Conservation (phyloP, 2,113 vertebrate species). For the Meleagris gallopavo region DNA sequence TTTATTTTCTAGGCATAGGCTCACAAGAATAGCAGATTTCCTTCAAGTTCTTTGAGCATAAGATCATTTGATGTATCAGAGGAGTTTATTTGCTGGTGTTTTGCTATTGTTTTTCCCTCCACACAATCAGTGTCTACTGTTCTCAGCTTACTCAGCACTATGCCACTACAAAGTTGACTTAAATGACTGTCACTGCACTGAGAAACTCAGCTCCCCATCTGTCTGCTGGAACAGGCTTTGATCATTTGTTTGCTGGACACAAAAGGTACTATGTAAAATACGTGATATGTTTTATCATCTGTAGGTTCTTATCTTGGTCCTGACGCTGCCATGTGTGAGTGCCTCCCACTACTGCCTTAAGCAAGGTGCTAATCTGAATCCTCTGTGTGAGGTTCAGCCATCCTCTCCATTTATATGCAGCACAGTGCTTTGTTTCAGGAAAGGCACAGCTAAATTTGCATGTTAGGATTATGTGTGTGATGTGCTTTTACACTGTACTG, state of each 20-base stretch:
- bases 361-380: background rate
- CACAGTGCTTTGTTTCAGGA: background rate
- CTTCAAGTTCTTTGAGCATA: background rate
- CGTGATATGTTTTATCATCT: background rate
- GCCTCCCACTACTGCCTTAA: background rate
- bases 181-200: background rate
- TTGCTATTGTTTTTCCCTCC: background rate
- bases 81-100: background rate
- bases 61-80: background rate
- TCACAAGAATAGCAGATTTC: background rate
- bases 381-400: background rate
- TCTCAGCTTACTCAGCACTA: constrained; percentile 3
- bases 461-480: background rate
- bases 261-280: background rate
- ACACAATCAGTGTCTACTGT: background rate
- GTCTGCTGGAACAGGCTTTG: background rate
- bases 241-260: background rate
- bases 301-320: background rate
- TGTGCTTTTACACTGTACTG: background rate
- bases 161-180: background rate
- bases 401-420: background rate
- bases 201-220: background rate
- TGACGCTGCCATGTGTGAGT: background rate
- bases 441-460: background rate
- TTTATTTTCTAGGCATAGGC: background rate